Conservation (phyloP, 1,140 invertebrate genomes). For the Batillaria attramentaria region DNA sequence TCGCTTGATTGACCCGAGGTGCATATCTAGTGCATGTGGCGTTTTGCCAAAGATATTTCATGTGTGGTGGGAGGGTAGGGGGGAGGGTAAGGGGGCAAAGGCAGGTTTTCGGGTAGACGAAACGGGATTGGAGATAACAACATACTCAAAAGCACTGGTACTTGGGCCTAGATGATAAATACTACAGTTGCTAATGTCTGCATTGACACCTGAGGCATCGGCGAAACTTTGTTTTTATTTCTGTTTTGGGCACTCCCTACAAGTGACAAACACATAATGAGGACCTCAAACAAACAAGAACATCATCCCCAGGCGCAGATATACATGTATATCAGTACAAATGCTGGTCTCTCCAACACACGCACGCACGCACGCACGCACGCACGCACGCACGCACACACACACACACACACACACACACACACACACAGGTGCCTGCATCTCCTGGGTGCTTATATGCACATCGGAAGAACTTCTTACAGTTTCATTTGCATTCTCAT, state of each 20-base stretch:
- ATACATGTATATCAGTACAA: neutral
- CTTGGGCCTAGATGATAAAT: neutral
- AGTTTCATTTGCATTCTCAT: neutral
- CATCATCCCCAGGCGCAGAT: neutral
- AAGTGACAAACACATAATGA: neutral
- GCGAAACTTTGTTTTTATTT: too few relatives aligned
- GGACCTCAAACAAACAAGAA: neutral
- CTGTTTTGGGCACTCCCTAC: too few relatives aligned
- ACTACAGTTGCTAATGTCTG: neutral
- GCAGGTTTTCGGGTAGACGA: too few relatives aligned
- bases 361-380: constrained; percentile 1
- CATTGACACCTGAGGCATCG: neutral
- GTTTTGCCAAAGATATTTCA: too few relatives aligned
- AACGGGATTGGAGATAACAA: too few relatives aligned
- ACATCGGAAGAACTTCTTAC: neutral
- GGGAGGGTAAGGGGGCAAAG: too few relatives aligned
- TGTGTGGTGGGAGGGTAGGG: too few relatives aligned
- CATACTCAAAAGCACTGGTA: neutral
- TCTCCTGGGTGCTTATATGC: too few relatives aligned
- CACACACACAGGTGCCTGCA: neutral
- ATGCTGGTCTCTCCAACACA: neutral
- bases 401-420: constrained; percentile 23
- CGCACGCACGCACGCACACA: constrained; percentile 2
- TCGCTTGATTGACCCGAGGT: too few relatives aligned
- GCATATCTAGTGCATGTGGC: too few relatives aligned